Percentiles rank a stretch among this genome's conserved stretches.
Evolutionary conservation across 2,113 vertebrate genomes (phyloP).

Genomic region (Mesoclemmys tuberculata): DNA sequence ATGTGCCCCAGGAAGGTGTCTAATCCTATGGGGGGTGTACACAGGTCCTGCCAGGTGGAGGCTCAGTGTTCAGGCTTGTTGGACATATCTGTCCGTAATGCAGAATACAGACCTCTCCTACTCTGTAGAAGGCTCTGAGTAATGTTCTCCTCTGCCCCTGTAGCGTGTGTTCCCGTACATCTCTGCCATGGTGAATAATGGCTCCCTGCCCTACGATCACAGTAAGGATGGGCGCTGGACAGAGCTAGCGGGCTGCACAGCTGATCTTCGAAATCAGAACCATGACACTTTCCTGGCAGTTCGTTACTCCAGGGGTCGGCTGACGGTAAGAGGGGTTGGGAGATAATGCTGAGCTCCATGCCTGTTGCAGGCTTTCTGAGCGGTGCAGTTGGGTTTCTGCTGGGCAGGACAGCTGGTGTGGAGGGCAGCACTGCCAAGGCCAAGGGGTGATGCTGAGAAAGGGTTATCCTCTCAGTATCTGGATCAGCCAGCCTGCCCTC

Average conservation of each 20-base stretch:
- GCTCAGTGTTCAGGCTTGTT: background rate
- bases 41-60: background rate
- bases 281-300: slow-evolving; percentile 97
- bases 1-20: background rate
- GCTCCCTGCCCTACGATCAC: slow-evolving; percentile 93
- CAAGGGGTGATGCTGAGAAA: background rate
- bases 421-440: rapidly evolving
- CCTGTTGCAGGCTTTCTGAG: background rate
- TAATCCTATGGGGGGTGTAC: background rate
- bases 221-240: slow-evolving; percentile 93
- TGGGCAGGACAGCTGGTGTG: background rate
- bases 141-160: background rate
- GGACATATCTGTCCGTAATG: background rate
- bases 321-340: slow-evolving; percentile 84
- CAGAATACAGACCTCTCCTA: rapidly evolving
- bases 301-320: slow-evolving; percentile 93
- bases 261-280: slow-evolving; percentile 92
- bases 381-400: rapidly evolving
- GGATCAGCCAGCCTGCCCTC: background rate
- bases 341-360: background rate
- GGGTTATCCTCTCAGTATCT: background rate
- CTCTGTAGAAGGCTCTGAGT: background rate
- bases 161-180: slow-evolving; percentile 96
- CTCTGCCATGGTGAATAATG: slow-evolving; percentile 97
- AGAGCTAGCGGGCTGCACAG: slow-evolving; percentile 93